These are phyloP conservation scores for Hemitrygon akajei DNA, from an alignment of 2,797 vertebrate genomes.

Conservation along the genomic window DNA sequence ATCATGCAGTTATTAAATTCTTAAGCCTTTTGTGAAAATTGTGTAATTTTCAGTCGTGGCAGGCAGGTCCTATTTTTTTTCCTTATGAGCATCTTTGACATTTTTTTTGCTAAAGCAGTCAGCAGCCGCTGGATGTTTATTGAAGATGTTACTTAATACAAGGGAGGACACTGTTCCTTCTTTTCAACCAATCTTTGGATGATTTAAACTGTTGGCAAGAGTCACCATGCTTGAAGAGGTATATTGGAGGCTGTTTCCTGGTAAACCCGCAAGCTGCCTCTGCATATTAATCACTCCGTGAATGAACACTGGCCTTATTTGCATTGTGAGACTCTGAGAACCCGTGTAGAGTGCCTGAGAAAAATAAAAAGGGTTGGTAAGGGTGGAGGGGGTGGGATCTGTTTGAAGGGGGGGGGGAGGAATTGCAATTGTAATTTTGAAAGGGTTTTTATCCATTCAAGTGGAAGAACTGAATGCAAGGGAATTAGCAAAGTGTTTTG, in stretches of 20 bases:
- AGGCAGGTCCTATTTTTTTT: no score
- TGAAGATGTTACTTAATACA: not conserved
- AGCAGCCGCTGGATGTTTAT: no score
- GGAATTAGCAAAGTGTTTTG: conserved; percentile 52
- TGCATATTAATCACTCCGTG: conserved; percentile 88
- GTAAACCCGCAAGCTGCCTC: conserved; percentile 55
- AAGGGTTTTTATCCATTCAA: conserved; percentile 64
- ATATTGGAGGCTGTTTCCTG: not conserved
- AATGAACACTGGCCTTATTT: conserved; percentile 75
- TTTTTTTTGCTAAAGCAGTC: no score
- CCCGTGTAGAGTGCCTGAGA: conserved; percentile 63
- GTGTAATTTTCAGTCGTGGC: not conserved
- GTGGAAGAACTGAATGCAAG: conserved; percentile 56
- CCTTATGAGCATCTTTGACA: no score
- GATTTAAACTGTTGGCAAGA: conserved; percentile 30
- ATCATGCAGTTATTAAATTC: not conserved
- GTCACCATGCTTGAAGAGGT: conserved; percentile 18
- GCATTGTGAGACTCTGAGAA: conserved; percentile 74
- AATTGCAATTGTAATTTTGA: conserved; percentile 64
- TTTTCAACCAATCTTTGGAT: not conserved
- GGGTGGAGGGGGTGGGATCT: not conserved
- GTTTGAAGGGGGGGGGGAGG: conserved; percentile 42
- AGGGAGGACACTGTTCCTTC: not conserved
- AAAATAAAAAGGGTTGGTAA: conserved; percentile 42
- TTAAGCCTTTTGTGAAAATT: not conserved